These are phyloP conservation scores for Argentina silus DNA, from an alignment of 2,797 vertebrate species.

Conservation along the genomic window DNA sequence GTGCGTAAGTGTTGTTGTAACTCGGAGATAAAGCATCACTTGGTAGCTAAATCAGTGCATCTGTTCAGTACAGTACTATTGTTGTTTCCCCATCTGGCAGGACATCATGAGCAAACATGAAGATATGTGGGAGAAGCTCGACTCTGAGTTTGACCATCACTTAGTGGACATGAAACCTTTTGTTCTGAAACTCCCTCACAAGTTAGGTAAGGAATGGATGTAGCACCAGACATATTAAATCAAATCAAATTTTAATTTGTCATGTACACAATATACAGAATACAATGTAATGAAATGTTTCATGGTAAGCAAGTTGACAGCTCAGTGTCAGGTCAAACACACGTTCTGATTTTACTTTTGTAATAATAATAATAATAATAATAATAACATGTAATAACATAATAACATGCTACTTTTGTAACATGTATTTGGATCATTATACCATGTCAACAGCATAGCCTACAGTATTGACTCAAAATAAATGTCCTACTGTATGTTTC, in stretches of 20 bases:
- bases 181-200: slow-evolving; percentile 84
- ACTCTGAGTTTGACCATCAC: slow-evolving; percentile 87
- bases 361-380: too few relatives aligned
- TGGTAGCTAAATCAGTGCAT: background rate
- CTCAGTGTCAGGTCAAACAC: background rate
- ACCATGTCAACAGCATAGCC: too few relatives aligned
- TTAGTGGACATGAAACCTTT: slow-evolving; percentile 92
- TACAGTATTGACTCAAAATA: too few relatives aligned
- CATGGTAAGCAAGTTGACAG: background rate
- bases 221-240: too few relatives aligned
- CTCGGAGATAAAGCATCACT: background rate
- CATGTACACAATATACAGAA: too few relatives aligned
- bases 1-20: background rate
- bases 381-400: background rate
- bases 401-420: background rate
- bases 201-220: slow-evolving; percentile 77
- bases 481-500: too few relatives aligned
- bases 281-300: too few relatives aligned
- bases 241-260: too few relatives aligned
- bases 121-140: slow-evolving; percentile 82
- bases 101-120: slow-evolving; percentile 80
- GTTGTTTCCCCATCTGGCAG: slow-evolving; percentile 8
- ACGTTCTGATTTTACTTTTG: background rate
- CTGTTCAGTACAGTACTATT: background rate
- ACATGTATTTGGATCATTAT: background rate